Evolutionary conservation across 2,888 invertebrate species (phyloP), one percentile per base, ranked within the genome.

Genomic region (Pammene fasciana): DNA sequence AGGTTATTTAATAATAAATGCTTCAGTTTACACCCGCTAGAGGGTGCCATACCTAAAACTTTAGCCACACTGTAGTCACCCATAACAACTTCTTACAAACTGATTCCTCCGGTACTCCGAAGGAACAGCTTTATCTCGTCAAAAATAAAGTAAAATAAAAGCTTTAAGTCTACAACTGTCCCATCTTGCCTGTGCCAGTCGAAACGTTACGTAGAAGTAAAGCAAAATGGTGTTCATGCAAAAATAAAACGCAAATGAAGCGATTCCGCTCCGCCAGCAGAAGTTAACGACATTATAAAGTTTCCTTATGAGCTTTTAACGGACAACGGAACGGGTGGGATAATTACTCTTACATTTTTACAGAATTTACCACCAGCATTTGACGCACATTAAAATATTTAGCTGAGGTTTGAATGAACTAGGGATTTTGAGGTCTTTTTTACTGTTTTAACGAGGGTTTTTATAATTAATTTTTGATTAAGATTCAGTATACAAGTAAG

Each of bases 271-370:
- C 59, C 60, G 65, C 64, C 48, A 56, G 52, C 59, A 48, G 65
- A 70, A 57, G 65, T 65, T 60, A 70, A 65, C 65, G 65, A 65
- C 60, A 70, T 70, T 70, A 70, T 70, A 70, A 70, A 70, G 60
- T 60, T 70, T 52, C 59, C 59, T 70, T 70, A 70, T 70, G 70
- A 70, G 65, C 65, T 65, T 70, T 65, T 70, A 70, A 70, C 65
- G 48, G 65, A 52, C 45, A 34, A 54, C 54, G 65, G 54, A 54
- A 59, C 45, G 65, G 52, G 13, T 41, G 59, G 50, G 60, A 65
- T 70, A 65, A 70, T 70, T 65, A 52, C 59, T 57, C 45, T 65
- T 60, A 54, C 59, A 65, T 64, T 68, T 62, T 64, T 68, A 52
- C 45, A 36, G 52, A 52, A 10, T 14, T 59, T 46, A 50, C 50